These are phyloP conservation scores for Actenoides hombroni DNA, from an alignment of 2,113 vertebrate species.

Conservation along the genomic window DNA sequence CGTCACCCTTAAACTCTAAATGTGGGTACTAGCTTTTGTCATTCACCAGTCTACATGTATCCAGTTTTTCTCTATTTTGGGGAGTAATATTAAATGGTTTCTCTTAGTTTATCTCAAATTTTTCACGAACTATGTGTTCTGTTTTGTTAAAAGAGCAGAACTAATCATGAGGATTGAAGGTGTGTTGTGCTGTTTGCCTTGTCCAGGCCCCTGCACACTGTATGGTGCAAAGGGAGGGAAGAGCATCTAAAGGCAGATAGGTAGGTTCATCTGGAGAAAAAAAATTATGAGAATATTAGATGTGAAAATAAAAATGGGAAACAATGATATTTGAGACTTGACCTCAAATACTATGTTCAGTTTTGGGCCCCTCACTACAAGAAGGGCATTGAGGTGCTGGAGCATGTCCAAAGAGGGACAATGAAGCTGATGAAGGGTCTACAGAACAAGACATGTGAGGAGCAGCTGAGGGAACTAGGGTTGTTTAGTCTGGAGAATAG, in stretches of 20 bases:
- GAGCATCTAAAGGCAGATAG: background rate
- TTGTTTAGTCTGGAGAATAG: too few relatives aligned
- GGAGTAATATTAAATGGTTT: background rate
- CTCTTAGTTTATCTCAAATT: background rate
- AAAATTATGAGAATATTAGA: background rate
- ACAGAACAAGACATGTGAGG: too few relatives aligned
- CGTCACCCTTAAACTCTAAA: background rate
- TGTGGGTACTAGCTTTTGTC: rapidly evolving
- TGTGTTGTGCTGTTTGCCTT: background rate
- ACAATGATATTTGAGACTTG: background rate
- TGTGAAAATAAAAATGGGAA: background rate
- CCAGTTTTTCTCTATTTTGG: background rate
- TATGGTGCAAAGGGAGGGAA: background rate
- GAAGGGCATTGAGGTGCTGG: too few relatives aligned
- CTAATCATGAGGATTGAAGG: background rate
- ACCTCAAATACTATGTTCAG: too few relatives aligned
- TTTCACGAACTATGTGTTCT: background rate
- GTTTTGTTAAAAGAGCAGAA: background rate
- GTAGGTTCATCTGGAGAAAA: background rate
- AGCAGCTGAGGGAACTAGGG: too few relatives aligned
- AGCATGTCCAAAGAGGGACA: too few relatives aligned
- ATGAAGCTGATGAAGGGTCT: too few relatives aligned
- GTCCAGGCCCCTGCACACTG: background rate
- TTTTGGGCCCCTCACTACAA: too few relatives aligned
- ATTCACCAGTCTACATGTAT: background rate